Evolutionary conservation across 2,113 vertebrate species (phyloP).

Genomic region (Sitta europaea): DNA sequence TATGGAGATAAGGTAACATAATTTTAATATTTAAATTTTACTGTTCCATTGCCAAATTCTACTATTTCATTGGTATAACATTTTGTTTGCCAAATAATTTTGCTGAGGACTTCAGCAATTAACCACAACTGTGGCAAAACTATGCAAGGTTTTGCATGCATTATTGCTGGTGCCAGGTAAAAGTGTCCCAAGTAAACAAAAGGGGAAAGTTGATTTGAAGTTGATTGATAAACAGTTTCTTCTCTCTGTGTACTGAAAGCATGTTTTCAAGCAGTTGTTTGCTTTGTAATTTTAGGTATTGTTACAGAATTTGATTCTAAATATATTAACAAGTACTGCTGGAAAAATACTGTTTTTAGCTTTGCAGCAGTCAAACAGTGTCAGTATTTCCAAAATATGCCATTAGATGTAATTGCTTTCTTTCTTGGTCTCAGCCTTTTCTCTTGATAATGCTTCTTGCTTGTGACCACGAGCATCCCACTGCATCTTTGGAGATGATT

Average conservation of each 20-base stretch:
- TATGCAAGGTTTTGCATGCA: neutral
- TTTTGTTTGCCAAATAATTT: neutral
- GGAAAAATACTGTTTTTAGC: neutral
- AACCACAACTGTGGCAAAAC: neutral
- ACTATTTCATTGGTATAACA: neutral
- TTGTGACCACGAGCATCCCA: neutral
- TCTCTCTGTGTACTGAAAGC: neutral
- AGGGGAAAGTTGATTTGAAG: neutral
- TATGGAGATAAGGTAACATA: neutral
- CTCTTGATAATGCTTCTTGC: neutral
- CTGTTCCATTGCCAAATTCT: neutral
- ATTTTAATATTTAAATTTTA: neutral
- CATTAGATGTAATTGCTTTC: neutral
- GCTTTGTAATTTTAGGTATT: neutral
- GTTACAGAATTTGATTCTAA: neutral
- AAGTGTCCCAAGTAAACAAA: neutral
- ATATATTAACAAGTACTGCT: neutral
- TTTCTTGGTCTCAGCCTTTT: neutral
- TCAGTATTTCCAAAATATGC: neutral
- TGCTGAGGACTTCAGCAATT: neutral
- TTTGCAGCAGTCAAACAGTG: neutral
- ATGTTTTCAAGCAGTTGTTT: neutral
- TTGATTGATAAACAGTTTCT: neutral
- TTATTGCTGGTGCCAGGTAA: neutral
- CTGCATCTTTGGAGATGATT: neutral